A percentile compares a stretch with the other conserved stretches of the same genome.
Evolutionary conservation across 2,888 invertebrate genomes (phyloP).

Genomic region (Chouioia cunea): DNA sequence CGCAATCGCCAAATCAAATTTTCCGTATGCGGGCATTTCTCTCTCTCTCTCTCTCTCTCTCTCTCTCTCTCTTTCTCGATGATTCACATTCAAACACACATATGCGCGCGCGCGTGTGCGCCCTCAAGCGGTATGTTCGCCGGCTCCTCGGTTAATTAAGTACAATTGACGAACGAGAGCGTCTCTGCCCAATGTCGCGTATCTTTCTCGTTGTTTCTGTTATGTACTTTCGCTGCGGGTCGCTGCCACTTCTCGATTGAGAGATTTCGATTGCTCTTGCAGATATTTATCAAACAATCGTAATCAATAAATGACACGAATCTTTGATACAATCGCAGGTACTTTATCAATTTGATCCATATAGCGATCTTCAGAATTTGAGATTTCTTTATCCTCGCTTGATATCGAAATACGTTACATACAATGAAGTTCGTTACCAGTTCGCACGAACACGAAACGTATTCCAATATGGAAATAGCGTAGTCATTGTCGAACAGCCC

Average conservation of each 20-base stretch:
- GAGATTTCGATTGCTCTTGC: no score
- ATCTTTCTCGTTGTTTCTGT: constrained; percentile 37
- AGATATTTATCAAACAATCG: no score
- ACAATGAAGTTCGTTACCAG: no score
- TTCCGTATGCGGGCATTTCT: constrained; percentile 25
- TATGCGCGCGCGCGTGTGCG: constrained; percentile 11
- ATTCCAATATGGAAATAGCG: constrained; percentile 18
- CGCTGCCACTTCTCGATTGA: no score
- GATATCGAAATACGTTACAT: neutral
- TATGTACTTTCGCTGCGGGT: no score
- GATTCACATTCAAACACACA: constrained; percentile 23
- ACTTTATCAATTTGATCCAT: no score
- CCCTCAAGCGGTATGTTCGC: constrained; percentile 12
- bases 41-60: neutral
- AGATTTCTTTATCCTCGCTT: no score
- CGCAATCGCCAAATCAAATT: neutral
- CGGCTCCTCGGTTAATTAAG: constrained; percentile 59
- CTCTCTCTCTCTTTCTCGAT: constrained; percentile 2
- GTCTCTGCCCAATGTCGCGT: constrained; percentile 56
- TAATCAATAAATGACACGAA: no score
- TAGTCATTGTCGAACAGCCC: constrained; percentile 3
- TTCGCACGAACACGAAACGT: neutral
- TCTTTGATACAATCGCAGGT: no score
- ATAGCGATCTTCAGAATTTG: no score
- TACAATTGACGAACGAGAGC: constrained; percentile 60